Evolutionary conservation across 2,113 vertebrate species (phyloP).

Genomic region (Chlorodrepanis virens): DNA sequence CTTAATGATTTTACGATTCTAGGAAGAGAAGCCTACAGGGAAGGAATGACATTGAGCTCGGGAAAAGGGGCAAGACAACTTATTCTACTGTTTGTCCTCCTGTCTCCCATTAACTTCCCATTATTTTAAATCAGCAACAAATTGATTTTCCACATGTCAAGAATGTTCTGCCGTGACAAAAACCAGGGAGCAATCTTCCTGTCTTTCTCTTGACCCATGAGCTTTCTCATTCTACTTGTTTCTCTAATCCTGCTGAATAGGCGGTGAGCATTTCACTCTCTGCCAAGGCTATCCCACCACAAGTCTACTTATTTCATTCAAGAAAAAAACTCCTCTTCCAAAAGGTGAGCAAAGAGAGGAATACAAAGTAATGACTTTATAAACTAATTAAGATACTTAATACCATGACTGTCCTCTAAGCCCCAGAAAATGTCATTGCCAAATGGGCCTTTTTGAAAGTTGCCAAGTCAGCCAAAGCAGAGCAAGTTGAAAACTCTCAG

Average conservation of each 20-base stretch:
- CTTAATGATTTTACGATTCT: not conserved
- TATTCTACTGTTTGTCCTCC: not conserved
- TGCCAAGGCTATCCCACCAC: not conserved
- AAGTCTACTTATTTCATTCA: not conserved
- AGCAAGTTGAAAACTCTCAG: not conserved
- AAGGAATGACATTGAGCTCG: accelerated
- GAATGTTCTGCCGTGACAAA: not conserved
- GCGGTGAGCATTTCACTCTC: not conserved
- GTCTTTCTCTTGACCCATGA: not conserved
- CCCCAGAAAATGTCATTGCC: not conserved
- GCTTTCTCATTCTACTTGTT: not conserved
- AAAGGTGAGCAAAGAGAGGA: not conserved
- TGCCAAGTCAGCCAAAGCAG: not conserved
- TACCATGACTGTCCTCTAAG: not conserved
- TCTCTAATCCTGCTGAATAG: not conserved
- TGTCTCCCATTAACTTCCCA: not conserved
- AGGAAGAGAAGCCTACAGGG: not conserved
- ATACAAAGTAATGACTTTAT: not conserved
- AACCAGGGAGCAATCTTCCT: not conserved
- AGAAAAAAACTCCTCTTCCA: not conserved
- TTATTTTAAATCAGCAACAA: not conserved
- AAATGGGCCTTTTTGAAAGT: not conserved
- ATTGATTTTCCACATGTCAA: not conserved
- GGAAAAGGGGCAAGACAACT: not conserved
- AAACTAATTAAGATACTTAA: not conserved